A percentile compares a stretch with the other conserved stretches of the same genome.
These are phyloP conservation scores for Plectrocnemia conspersa DNA, from an alignment of 1,140 invertebrate species.

Conservation along the genomic window DNA sequence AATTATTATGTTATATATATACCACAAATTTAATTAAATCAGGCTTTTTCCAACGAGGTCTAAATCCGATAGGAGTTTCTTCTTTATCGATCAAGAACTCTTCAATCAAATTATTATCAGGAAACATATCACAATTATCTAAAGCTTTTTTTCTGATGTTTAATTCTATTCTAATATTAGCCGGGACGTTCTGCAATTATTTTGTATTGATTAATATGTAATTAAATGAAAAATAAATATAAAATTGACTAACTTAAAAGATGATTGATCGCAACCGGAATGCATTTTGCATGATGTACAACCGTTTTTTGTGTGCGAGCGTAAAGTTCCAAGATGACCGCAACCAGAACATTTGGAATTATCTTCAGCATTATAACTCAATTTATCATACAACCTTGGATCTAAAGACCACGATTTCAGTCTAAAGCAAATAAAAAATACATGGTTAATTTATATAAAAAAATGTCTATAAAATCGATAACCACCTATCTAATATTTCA, in stretches of 20 bases:
- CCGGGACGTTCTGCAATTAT: conserved; percentile 58
- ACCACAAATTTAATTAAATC: conserved; percentile 66
- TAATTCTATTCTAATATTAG: conserved; percentile 62
- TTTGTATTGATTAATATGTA: conserved; percentile 19
- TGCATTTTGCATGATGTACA: conserved; percentile 58
- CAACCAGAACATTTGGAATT: conserved; percentile 62
- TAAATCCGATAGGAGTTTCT: conserved; percentile 43
- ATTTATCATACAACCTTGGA: conserved; percentile 48
- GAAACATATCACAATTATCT: conserved; percentile 58
- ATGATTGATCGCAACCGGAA: conserved; percentile 55
- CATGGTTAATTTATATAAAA: not conserved
- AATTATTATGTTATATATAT: too few species aligned
- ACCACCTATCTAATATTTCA: conserved; percentile 22
- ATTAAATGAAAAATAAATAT: conserved; percentile 15
- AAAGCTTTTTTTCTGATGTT: conserved; percentile 65
- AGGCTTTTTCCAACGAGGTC: conserved; percentile 61
- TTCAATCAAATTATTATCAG: conserved; percentile 66
- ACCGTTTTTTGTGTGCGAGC: conserved; percentile 57
- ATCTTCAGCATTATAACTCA: conserved; percentile 51
- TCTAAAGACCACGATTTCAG: conserved; percentile 60
- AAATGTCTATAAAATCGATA: not conserved
- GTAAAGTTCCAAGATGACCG: conserved; percentile 60
- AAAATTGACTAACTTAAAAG: conserved; percentile 51
- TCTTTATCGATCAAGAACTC: conserved; percentile 64
- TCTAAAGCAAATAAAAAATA: conserved; percentile 41